phyloP scores from a whole-genome alignment of 1,140 invertebrate genomes.

The Pantala flavescens region DNA sequence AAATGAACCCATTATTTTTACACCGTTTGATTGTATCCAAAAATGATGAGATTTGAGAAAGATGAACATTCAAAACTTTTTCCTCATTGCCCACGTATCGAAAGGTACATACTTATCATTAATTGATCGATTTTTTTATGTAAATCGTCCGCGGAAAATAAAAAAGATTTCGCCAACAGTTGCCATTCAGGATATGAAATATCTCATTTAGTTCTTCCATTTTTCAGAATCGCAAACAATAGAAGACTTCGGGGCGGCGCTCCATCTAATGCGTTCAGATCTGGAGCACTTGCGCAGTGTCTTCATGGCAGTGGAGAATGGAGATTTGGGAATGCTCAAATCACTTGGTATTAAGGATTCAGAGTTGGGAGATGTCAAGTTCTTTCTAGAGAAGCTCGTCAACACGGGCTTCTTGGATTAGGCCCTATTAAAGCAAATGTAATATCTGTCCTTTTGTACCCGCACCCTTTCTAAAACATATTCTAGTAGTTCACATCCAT shows the following conservation, averaged over 20 bases:
- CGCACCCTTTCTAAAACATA: neutral
- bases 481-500: neutral
- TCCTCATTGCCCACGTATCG: no score
- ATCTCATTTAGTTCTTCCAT: no score
- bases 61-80: no score
- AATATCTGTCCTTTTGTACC: neutral
- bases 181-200: no score
- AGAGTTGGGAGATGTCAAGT: slow-evolving; percentile 92
- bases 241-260: slow-evolving; percentile 79
- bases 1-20: no score
- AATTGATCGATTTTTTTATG: no score
- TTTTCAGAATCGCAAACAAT: slow-evolving; percentile 89
- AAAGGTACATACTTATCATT: no score
- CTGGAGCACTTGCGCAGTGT: slow-evolving; percentile 85
- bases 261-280: slow-evolving; percentile 77
- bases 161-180: no score
- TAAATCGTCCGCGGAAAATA: no score
- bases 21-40: no score
- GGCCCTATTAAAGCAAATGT: neutral
- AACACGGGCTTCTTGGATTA: slow-evolving; percentile 94
- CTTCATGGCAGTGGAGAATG: slow-evolving; percentile 93
- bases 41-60: no score
- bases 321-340: slow-evolving; percentile 85
- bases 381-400: slow-evolving; percentile 92
- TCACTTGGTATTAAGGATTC: slow-evolving; percentile 90